Evolutionary conservation across 2,797 vertebrate species (phyloP).

Genomic region (Paramormyrops hopkinsi): DNA sequence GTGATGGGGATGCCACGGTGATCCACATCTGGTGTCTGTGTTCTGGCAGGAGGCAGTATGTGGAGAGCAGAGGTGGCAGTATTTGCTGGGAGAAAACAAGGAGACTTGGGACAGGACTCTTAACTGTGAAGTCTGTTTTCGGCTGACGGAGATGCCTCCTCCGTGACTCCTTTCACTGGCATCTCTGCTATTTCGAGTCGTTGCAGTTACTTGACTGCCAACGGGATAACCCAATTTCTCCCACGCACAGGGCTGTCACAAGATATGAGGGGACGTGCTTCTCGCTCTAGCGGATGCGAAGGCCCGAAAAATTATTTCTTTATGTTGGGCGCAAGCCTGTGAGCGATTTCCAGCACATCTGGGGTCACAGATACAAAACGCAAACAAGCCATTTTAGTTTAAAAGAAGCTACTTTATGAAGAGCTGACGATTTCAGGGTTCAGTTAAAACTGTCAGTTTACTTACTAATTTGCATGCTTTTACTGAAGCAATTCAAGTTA

Average conservation of each 20-base stretch:
- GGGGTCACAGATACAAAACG: background rate
- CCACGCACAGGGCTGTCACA: conserved; percentile 31
- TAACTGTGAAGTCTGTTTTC: background rate
- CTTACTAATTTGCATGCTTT: background rate
- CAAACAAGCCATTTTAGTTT: background rate
- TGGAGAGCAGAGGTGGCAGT: background rate
- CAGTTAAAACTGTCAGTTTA: background rate
- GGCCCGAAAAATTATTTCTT: conserved; percentile 45
- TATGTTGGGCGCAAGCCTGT: conserved; percentile 28
- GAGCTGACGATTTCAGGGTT: background rate
- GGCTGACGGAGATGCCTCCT: background rate
- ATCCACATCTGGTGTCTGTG: background rate
- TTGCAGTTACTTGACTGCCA: conserved; percentile 10
- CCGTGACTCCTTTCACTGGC: background rate
- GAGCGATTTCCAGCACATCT: background rate
- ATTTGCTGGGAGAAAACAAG: background rate
- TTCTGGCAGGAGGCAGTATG: background rate
- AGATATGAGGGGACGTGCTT: conserved; percentile 32
- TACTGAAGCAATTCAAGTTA: background rate
- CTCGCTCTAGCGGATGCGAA: conserved; percentile 31
- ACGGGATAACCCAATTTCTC: conserved; percentile 23
- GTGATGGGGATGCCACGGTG: background rate
- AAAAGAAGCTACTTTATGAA: background rate
- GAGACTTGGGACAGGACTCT: background rate
- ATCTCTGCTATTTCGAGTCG: background rate